Evolutionary conservation across 2,797 vertebrate species (phyloP), one percentile per base, ranked within the genome.

Genomic region (Enteromius argenteus): DNA sequence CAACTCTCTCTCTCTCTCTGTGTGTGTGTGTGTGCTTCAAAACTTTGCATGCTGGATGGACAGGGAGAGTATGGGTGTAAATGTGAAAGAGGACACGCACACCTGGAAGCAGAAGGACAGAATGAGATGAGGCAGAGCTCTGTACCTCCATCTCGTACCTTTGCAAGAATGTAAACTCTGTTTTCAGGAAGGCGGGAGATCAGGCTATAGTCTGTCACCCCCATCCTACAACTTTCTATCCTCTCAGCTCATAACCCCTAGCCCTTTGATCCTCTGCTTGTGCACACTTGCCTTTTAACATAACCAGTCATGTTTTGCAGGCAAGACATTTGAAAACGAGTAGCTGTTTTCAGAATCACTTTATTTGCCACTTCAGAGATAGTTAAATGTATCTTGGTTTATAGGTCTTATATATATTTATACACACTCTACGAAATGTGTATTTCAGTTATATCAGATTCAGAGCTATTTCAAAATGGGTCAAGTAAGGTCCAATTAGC

Each of bases 101-200:
- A 88, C 86, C 87, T 87, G 86, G 68, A 84, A 72, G 23, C 81
- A 85, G 67, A 88, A 66, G 77, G 82, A 84, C 79, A 84, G 51
- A 56, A 62, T 46, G 68, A 88, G 56, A 90, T 85, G 75, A 87
- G 74, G 78, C 72, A 84, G 37, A 64, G 56, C 80, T 87, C 83
- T 62, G 87, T 75, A 84, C 86, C 86, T 87, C 67, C 85, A 92
- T 89, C 84, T 82, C 77, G 51, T 85, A 80, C 35, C 19, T 60
- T 67, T 85, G 78, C 62, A 89, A 91, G 90, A 92, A 94, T 94
- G 91, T 90, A 91, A 93, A 92, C 90, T 83, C 87, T 83, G 58
- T 69, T 74, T 86, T 81, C 78, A 80, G 39, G 62, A 82, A 76
- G 39, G 44, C 53, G 49, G 83, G 75, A 17, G 46, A 75, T 76